Conservation (phyloP, 1,140 invertebrate genomes). For the Agrilus planipennis region DNA sequence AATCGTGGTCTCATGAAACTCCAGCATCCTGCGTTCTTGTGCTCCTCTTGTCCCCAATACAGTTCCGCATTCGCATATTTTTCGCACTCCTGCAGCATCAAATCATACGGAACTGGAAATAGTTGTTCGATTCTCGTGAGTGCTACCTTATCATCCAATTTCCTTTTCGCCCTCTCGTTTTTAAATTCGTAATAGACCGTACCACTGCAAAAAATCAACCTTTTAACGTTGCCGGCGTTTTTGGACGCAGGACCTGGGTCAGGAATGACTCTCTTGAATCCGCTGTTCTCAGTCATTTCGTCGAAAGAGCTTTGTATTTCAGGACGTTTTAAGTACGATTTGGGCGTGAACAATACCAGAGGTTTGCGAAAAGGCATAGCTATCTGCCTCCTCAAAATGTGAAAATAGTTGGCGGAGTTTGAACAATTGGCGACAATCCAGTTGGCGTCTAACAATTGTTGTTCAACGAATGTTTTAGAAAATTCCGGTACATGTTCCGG, state of each 20-base stretch:
- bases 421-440: constrained; percentile 73
- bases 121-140: constrained; percentile 74
- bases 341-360: constrained; percentile 70
- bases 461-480: constrained; percentile 38
- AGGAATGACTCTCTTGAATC: constrained; percentile 29
- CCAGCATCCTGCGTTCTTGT: too few relatives aligned
- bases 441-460: constrained; percentile 69
- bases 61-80: constrained; percentile 83
- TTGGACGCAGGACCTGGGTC: constrained; percentile 40
- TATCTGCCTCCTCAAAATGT: constrained; percentile 74
- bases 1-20: constrained; percentile 21
- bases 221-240: constrained; percentile 49
- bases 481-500: constrained; percentile 34
- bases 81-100: constrained; percentile 71
- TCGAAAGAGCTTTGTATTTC: constrained; percentile 57
- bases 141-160: constrained; percentile 58
- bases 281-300: constrained; percentile 48
- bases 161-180: constrained; percentile 50
- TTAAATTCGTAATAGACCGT: constrained; percentile 78
- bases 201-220: constrained; percentile 66
- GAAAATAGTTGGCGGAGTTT: constrained; percentile 78
- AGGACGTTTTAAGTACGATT: constrained; percentile 61
- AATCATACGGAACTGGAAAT: too few relatives aligned
- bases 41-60: constrained; percentile 90
- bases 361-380: constrained; percentile 72